These are phyloP conservation scores for Limnodromus scolopaceus DNA, from an alignment of 2,797 vertebrate species.

Conservation along the genomic window DNA sequence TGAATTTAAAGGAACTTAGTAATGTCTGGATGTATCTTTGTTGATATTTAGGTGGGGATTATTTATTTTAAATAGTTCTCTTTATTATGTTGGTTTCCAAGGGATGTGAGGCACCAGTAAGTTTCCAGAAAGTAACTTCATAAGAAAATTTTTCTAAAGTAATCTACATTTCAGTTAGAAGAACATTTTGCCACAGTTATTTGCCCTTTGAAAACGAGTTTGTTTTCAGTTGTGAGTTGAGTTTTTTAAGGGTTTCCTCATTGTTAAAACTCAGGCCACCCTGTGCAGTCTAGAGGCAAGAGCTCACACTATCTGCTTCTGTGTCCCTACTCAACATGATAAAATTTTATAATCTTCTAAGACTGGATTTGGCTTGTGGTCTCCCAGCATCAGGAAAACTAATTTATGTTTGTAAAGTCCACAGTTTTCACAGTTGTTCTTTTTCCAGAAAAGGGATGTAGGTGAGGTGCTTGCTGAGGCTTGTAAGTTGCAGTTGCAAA, in stretches of 20 bases:
- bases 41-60: background rate
- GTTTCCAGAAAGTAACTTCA: background rate
- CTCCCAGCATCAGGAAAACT: background rate
- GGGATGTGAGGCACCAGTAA: background rate
- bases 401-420: background rate
- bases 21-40: background rate
- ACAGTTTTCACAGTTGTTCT: background rate
- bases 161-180: background rate
- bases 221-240: background rate
- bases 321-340: background rate
- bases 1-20: conserved; percentile 49
- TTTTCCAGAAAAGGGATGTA: background rate
- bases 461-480: background rate
- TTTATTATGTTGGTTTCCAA: background rate
- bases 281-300: background rate
- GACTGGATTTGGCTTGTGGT: background rate
- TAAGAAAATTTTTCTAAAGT: background rate
- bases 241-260: background rate
- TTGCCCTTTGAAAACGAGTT: background rate
- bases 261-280: background rate
- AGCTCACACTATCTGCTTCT: background rate
- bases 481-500: background rate
- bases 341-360: background rate
- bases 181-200: background rate
- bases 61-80: background rate